A percentile compares a stretch with the other conserved stretches of the same genome.
Conservation (phyloP, 2,113 vertebrate genomes). For the Ramphastos sulfuratus region DNA sequence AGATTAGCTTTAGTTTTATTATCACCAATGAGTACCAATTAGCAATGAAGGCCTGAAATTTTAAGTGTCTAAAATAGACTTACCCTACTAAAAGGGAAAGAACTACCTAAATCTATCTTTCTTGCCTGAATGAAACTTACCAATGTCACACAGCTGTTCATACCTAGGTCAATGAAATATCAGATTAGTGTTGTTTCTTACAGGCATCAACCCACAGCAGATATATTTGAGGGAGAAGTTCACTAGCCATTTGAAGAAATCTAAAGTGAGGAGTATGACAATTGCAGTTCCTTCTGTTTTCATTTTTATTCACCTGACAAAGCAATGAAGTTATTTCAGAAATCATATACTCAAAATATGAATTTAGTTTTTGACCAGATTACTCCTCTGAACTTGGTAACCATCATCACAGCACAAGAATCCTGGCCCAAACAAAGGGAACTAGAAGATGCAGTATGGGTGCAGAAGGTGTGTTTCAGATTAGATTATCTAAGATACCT, state of each 20-base stretch:
- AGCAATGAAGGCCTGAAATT: background rate
- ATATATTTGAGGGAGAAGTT: background rate
- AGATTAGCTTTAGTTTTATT: background rate
- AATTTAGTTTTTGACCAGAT: background rate
- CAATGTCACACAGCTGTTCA: background rate
- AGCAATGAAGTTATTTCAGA: background rate
- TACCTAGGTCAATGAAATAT: background rate
- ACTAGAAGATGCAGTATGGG: background rate
- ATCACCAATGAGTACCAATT: background rate
- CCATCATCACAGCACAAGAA: background rate
- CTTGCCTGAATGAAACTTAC: background rate
- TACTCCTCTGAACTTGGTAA: background rate
- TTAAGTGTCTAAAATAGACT: background rate
- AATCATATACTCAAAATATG: background rate
- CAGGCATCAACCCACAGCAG: background rate
- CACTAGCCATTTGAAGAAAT: background rate
- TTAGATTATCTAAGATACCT: background rate
- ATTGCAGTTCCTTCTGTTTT: background rate
- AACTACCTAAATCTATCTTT: background rate
- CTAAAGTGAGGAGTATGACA: background rate
- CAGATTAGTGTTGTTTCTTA: background rate
- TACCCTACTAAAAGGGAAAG: background rate
- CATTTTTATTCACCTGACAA: background rate
- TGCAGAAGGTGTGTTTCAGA: background rate
- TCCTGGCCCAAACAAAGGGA: background rate